A percentile compares a stretch with the other conserved stretches of the same genome.
Conservation (phyloP, 2,113 vertebrate species). For the Tor tambroides region DNA sequence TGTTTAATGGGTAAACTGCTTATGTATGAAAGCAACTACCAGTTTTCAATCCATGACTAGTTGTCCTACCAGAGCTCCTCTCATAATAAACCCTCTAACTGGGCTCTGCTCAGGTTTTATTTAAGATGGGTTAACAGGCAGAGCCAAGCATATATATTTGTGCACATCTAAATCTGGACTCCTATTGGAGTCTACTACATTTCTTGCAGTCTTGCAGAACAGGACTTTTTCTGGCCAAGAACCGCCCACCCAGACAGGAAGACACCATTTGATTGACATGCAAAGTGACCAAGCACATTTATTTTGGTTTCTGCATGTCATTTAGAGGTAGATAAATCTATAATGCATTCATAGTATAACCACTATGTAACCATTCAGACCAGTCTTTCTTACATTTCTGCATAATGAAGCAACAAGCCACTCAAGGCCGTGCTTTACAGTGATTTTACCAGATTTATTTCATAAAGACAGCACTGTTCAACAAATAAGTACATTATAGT, state of each 20-base stretch:
- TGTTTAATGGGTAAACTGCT: neutral
- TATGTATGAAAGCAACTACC: neutral
- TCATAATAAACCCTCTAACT: neutral
- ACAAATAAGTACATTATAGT: neutral
- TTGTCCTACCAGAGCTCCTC: neutral
- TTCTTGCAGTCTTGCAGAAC: neutral
- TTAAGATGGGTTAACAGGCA: conserved; percentile 23
- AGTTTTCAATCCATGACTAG: neutral
- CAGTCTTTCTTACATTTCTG: neutral
- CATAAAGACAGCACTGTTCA: neutral
- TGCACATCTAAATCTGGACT: conserved; percentile 14
- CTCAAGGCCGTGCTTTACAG: neutral
- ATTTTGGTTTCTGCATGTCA: neutral
- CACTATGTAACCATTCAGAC: neutral
- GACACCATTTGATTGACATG: neutral
- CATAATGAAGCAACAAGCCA: neutral
- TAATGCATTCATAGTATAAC: neutral
- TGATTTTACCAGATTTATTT: neutral
- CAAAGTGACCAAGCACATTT: neutral
- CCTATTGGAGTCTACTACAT: conserved; percentile 1
- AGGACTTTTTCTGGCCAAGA: neutral
- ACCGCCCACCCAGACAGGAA: neutral
- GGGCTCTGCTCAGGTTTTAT: neutral
- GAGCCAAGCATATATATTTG: conserved; percentile 4
- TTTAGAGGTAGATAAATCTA: neutral